Evolutionary conservation across 2,113 vertebrate genomes (phyloP).

Genomic region (Chitala chitala): DNA sequence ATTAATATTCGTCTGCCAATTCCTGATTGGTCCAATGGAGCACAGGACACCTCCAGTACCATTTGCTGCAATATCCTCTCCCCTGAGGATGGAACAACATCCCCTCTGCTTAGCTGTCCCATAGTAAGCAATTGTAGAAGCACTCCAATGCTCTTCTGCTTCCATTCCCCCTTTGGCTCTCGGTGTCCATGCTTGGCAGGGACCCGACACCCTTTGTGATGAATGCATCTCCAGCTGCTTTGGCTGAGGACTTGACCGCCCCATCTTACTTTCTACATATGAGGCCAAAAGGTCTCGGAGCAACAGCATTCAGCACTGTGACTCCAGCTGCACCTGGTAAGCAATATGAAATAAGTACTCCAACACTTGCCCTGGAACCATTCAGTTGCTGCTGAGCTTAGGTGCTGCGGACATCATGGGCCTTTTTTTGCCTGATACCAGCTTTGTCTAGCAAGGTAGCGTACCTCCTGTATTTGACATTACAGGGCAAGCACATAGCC

Average conservation of each 20-base stretch:
- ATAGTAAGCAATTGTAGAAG: neutral
- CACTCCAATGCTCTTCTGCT: no score
- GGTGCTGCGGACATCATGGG: neutral
- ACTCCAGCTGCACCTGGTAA: neutral
- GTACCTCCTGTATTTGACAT: neutral
- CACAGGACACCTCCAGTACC: neutral
- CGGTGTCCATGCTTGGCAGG: neutral
- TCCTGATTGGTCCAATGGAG: no score
- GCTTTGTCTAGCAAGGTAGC: neutral
- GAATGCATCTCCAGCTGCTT: no score
- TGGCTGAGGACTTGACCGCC: no score
- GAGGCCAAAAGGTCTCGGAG: neutral
- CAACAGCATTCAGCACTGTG: neutral
- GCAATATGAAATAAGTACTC: neutral
- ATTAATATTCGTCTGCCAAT: no score
- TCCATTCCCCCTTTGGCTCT: neutral
- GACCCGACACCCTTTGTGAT: no score
- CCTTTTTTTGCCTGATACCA: neutral
- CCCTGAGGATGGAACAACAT: neutral
- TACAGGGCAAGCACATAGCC: neutral
- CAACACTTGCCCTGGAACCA: neutral
- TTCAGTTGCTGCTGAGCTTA: neutral
- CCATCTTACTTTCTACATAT: neutral
- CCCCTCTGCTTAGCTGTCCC: neutral
- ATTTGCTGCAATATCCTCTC: neutral